These are phyloP conservation scores for Tokudaia muenninki DNA, from an alignment of 2,797 vertebrate genomes.

Conservation along the genomic window DNA sequence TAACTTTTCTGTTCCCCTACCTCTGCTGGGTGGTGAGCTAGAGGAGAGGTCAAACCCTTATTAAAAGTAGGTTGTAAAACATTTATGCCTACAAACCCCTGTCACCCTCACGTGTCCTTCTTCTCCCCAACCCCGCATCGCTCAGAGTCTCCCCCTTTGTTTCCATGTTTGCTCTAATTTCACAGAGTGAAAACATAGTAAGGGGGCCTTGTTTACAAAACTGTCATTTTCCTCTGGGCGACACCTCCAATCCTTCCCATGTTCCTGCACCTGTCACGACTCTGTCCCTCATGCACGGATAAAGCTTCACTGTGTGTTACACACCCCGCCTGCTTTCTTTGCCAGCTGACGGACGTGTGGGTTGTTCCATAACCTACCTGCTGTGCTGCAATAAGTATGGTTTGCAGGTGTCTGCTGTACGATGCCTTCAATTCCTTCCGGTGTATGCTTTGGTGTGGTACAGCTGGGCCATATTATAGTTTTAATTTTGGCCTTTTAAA, in stretches of 20 bases:
- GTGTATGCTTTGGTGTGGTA: too few species aligned
- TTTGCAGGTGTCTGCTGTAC: background rate
- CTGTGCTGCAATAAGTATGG: background rate
- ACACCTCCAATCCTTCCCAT: too few species aligned
- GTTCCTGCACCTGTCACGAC: too few species aligned
- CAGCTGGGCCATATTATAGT: background rate
- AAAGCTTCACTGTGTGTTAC: background rate
- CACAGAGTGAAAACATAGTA: background rate
- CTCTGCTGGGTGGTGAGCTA: too few species aligned
- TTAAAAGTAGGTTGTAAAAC: background rate
- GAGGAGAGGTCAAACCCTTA: background rate
- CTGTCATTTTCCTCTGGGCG: background rate
- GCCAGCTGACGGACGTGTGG: too few species aligned
- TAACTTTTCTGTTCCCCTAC: too few species aligned
- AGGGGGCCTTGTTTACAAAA: background rate
- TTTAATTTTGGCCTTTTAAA: background rate
- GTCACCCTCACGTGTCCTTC: too few species aligned
- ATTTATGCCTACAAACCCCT: background rate
- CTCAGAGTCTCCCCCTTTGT: background rate
- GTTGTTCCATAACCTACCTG: background rate
- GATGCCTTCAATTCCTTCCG: background rate
- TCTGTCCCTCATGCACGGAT: background rate
- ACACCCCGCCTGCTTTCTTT: background rate
- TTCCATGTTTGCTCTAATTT: background rate
- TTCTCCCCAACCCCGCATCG: background rate